Conservation (phyloP, 2,888 invertebrate genomes). For the Drosophila demipolita region DNA sequence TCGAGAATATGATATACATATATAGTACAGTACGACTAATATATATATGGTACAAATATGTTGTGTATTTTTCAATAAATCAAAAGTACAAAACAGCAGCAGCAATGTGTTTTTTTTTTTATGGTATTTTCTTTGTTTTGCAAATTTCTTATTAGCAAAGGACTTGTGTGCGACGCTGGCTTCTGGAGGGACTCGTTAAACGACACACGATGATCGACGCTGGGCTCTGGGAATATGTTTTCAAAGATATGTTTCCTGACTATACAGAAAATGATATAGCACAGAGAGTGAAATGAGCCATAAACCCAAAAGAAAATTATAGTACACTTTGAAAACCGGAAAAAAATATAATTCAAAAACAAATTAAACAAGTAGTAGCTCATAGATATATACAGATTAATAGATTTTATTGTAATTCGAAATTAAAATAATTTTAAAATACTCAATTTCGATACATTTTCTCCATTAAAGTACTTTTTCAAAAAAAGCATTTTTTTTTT, state of each 20-base stretch:
- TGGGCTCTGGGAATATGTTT: slow-evolving; percentile 44
- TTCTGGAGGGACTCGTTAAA: slow-evolving; percentile 19
- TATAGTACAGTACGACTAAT: slow-evolving; percentile 38
- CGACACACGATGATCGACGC: slow-evolving; percentile 32
- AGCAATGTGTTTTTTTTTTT: slow-evolving; percentile 19
- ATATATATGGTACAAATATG: slow-evolving; percentile 33
- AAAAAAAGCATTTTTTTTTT: neutral
- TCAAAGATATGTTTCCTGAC: slow-evolving; percentile 20
- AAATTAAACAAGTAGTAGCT: slow-evolving; percentile 15
- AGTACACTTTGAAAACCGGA: slow-evolving; percentile 14
- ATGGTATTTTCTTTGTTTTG: neutral
- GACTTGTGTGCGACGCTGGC: slow-evolving; percentile 44
- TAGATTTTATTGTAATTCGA: slow-evolving; percentile 1
- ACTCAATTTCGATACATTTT: slow-evolving; percentile 32
- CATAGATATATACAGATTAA: slow-evolving; percentile 13
- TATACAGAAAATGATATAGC: slow-evolving; percentile 37
- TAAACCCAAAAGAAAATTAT: slow-evolving; percentile 29
- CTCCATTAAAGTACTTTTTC: slow-evolving; percentile 18
- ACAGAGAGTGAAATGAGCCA: slow-evolving; percentile 47
- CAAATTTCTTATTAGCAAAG: neutral
- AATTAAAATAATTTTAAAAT: slow-evolving; percentile 15
- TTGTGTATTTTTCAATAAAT: slow-evolving; percentile 40
- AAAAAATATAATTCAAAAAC: neutral
- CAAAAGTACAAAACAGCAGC: slow-evolving; percentile 50
- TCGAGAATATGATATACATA: slow-evolving; percentile 68